These are phyloP conservation scores for Cantharis rustica DNA, from an alignment of 2,888 invertebrate genomes.

Conservation along the genomic window DNA sequence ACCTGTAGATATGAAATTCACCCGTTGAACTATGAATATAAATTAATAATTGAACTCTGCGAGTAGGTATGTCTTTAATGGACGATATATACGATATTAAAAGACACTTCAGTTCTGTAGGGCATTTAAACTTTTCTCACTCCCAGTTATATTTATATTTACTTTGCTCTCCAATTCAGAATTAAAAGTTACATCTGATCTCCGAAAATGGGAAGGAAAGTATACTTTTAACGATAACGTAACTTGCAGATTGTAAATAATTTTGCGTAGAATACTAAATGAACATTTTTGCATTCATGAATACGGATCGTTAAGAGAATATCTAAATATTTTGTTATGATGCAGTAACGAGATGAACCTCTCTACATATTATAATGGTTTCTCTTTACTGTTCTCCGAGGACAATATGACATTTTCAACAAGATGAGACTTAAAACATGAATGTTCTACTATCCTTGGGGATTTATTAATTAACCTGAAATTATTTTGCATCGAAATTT, in stretches of 20 bases:
- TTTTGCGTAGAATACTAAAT: background rate
- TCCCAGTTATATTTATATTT: too few species aligned
- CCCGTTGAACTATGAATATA: too few species aligned
- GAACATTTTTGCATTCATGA: constrained; percentile 8
- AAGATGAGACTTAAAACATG: constrained; percentile 6
- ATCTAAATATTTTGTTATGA: background rate
- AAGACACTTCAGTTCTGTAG: too few species aligned
- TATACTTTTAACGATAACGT: too few species aligned
- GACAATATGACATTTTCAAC: constrained; percentile 7
- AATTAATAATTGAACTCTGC: too few species aligned
- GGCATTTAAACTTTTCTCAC: too few species aligned
- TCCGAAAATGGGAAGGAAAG: too few species aligned
- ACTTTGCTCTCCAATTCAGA: too few species aligned
- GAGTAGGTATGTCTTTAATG: too few species aligned
- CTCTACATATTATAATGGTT: constrained; percentile 12
- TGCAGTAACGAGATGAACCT: constrained; percentile 11
- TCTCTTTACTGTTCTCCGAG: constrained; percentile 15
- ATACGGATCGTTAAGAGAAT: constrained; percentile 8
- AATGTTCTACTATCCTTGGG: background rate
- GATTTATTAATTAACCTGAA: background rate
- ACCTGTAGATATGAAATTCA: too few species aligned
- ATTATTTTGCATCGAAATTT: background rate
- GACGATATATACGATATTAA: too few species aligned
- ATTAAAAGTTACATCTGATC: too few species aligned
- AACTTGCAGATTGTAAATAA: background rate